Percentiles rank a stretch among this genome's conserved stretches.
Evolutionary conservation across 2,888 invertebrate genomes (phyloP).

Genomic region (Epistrophe grossulariae): DNA sequence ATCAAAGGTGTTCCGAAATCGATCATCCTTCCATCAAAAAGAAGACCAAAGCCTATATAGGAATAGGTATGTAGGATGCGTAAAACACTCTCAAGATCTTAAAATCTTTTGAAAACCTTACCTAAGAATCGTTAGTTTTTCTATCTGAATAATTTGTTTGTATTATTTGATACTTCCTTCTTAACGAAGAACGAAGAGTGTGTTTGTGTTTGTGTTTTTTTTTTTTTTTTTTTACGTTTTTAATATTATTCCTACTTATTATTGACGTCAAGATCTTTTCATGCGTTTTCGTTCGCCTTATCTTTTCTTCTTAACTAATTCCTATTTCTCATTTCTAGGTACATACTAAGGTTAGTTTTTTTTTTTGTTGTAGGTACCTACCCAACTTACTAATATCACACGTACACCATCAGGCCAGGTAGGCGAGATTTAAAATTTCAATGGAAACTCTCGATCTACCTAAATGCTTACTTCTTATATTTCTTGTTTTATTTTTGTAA

Average conservation of each 20-base stretch:
- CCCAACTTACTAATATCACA: conserved; percentile 63
- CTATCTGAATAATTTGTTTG: conserved; percentile 53
- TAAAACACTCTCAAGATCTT: conserved; percentile 53
- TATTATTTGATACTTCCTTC: conserved; percentile 67
- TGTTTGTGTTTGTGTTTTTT: conserved; percentile 21
- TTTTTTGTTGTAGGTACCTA: neutral
- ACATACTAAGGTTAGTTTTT: conserved; percentile 67
- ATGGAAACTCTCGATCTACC: conserved; percentile 55
- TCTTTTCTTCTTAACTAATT: conserved; percentile 73
- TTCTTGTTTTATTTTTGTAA: conserved; percentile 60
- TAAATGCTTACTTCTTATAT: conserved; percentile 33
- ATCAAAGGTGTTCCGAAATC: conserved; percentile 66
- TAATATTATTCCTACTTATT: conserved; percentile 49
- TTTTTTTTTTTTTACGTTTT: conserved; percentile 24
- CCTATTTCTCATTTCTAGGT: conserved; percentile 74
- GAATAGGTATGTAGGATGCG: conserved; percentile 12
- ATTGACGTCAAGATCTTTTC: conserved; percentile 53
- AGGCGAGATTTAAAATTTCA: conserved; percentile 69
- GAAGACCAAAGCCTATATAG: conserved; percentile 6
- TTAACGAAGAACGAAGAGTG: conserved; percentile 44
- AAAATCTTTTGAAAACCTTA: conserved; percentile 35
- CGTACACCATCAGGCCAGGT: conserved; percentile 60
- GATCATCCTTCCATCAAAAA: conserved; percentile 71
- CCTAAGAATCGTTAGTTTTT: conserved; percentile 56
- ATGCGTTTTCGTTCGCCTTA: conserved; percentile 66